Percentiles rank a stretch among this genome's conserved stretches.
These are phyloP conservation scores for Metallyticus violacea DNA, from an alignment of 2,888 invertebrate species.

Conservation along the genomic window DNA sequence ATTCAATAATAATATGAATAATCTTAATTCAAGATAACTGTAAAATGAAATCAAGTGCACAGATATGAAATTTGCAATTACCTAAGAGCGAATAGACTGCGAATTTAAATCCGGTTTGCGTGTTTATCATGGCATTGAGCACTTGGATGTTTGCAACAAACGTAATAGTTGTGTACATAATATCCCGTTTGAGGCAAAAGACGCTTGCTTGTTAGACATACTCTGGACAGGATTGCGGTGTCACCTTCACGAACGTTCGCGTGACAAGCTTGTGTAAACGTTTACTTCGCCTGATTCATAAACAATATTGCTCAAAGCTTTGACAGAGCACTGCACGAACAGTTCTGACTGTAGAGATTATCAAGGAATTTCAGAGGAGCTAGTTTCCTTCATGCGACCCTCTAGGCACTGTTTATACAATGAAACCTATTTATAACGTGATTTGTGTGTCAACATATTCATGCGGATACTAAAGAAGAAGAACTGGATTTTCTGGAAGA, in stretches of 20 bases:
- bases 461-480: no score
- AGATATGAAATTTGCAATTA: no score
- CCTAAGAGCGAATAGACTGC: no score
- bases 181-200: neutral
- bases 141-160: neutral
- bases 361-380: neutral
- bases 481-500: no score
- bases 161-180: neutral
- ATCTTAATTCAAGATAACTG: no score
- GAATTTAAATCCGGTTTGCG: no score
- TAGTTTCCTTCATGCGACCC: neutral
- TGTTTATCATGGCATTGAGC: neutral
- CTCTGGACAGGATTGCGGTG: neutral
- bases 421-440: neutral
- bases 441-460: no score
- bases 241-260: neutral
- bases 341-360: neutral
- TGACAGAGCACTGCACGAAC: neutral
- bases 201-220: neutral
- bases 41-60: no score
- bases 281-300: neutral
- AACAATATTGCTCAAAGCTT: neutral
- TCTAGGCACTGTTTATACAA: no score
- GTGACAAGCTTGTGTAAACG: neutral
- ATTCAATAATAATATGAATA: no score